phyloP scores from a whole-genome alignment of 2,113 vertebrate genomes.

The Hippocampus zosterae region DNA sequence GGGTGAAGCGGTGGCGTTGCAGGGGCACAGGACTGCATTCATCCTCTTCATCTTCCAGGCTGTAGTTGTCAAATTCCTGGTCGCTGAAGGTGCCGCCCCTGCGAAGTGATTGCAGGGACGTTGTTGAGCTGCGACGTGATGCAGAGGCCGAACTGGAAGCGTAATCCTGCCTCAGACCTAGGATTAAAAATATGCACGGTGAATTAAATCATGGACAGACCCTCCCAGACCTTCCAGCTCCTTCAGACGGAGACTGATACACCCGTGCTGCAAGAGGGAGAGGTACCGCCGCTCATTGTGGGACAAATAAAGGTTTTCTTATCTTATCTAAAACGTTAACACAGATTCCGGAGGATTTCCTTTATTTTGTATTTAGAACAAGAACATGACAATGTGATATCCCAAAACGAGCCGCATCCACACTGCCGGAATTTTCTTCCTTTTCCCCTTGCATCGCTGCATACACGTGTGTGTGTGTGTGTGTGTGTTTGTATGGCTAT shows the following conservation, averaged over 20 bases:
- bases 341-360: too few relatives aligned
- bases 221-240: too few relatives aligned
- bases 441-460: too few relatives aligned
- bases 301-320: too few relatives aligned
- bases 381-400: not conserved
- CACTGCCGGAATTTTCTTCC: not conserved
- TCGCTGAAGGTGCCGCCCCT: constrained; percentile 85
- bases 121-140: constrained; percentile 83
- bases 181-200: constrained; percentile 3
- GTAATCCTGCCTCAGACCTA: constrained; percentile 87
- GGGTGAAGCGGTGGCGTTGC: constrained; percentile 75
- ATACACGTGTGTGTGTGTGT: too few relatives aligned
- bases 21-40: constrained; percentile 73
- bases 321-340: too few relatives aligned
- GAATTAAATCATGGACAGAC: not conserved
- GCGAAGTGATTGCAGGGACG: constrained; percentile 83
- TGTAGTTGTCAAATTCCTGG: constrained; percentile 86
- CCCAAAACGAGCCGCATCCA: not conserved
- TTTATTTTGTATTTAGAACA: not conserved
- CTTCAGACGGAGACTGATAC: too few relatives aligned
- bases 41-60: constrained; percentile 84
- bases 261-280: too few relatives aligned
- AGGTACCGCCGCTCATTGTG: too few relatives aligned
- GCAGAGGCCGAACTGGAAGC: constrained; percentile 83
- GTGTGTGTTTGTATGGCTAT: too few relatives aligned